Base-by-base conservation (phyloP, 2,797 vertebrate species). In the Siniperca undulata region DNA sequence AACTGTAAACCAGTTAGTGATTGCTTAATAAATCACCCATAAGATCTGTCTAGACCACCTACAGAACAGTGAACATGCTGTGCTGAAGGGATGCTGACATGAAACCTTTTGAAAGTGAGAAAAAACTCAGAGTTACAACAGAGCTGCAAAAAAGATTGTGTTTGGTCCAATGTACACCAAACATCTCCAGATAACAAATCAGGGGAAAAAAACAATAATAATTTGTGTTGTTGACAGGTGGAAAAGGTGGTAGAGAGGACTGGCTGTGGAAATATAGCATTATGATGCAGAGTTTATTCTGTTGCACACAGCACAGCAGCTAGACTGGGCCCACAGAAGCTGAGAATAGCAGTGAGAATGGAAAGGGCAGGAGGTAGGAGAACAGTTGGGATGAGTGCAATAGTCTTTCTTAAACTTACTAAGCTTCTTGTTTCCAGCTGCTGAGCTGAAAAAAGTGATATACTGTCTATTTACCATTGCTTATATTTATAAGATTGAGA, bases 11-110 rank as follows among this genome's bases (percentile, higher is more conserved):
- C 53, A 19, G 66, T 70, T 73, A 78, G 30, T 19, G 52, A 76
- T 55, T 40, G 53, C 56, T 69, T 74, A 17, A 85, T 69, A 64
- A 69, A 79, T 76, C 50, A 81, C 13, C 24, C 53, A 27, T 22
- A 20, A 50, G 61, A 56, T n/a, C 46, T 56, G 58, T 27, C 50
- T 14, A 12, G 56, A 75, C 61, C 67, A 72, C 61, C 71, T 36
- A 53, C 48, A 75, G 61, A 20, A 58, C 67, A 27, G 30, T 8
- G 8, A 82, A 61, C 48, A 44, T 22, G 58, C 36, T 46, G 64
- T 10, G 58, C 74, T 44, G 52, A 59, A 74, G 65, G 38, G 50
- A 74, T 55, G 61, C 53, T 42, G 60, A 73, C 42, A 38, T 36
- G 19, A 72, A 59, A 56, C 61, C 56, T 62, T 84, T 22, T 27